Base-by-base conservation (phyloP, 2,888 invertebrate species). In the Drosophila affinis region DNA sequence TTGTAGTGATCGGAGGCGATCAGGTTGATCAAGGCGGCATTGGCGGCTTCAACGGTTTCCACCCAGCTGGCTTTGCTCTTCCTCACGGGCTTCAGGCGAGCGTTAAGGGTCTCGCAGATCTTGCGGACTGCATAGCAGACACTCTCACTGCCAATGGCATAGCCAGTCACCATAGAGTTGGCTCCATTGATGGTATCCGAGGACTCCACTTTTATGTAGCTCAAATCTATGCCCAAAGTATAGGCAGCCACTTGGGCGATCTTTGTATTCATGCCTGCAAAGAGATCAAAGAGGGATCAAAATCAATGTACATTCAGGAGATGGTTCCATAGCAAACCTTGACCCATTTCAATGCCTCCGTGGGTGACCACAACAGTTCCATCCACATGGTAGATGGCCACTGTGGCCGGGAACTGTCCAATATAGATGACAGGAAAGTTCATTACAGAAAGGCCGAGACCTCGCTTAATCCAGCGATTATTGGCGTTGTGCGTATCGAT, bases 401-500 rank as follows among this genome's bases (percentile, higher is more conserved):
- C 93, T n/a, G 94, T 92, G 0, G 94, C 94, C 56, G 94, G 93
- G 71, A 92, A 95, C 55, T 94, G 93, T 0, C 94, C 93, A 21
- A 92, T 89, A 45, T 93, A 90, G 4, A 91, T 77, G 1, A 95
- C 91, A 0, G 94, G 94, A 92, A 95, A 97, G 78, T 94, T 94
- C 94, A 97, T 94, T 1, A 95, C 93, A 6, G 95, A 93, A 9
- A 96, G 85, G 14, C 95, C 93, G 0, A 96, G 91, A 0, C 96
- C 97, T 46, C 94, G 94, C 90, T 97, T 97, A 78, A 94, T 95
- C 97, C 97, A 97, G 7, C 95, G 93, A 91, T 97, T 97, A 45
- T 93, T 93, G 65, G 92, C 91, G 82, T 96, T 96, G 81, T 94
- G 96, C 1, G 91, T 85, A 12, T 93, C 92, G 9, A 95, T 93